Conservation (phyloP, 2,113 vertebrate species). For the Ageneiosus marmoratus region DNA sequence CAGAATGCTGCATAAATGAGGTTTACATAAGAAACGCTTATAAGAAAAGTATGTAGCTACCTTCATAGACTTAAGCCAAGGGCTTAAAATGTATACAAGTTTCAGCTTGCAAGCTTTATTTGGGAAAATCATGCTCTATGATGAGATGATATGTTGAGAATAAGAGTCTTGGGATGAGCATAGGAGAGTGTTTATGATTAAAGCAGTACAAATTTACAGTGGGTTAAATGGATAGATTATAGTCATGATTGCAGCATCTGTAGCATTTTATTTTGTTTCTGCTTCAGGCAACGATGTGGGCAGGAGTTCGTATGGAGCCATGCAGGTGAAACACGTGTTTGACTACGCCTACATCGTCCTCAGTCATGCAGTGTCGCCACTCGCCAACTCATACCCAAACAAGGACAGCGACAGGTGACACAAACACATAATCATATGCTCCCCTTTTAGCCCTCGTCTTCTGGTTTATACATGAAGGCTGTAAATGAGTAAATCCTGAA, state of each 20-base stretch:
- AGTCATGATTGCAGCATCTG: background rate
- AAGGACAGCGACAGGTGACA: slow-evolving; percentile 90
- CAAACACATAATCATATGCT: background rate
- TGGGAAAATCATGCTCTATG: too few relatives aligned
- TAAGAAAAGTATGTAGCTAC: too few relatives aligned
- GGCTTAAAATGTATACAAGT: too few relatives aligned
- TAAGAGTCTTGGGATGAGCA: background rate
- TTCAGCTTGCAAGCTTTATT: too few relatives aligned
- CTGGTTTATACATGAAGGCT: background rate
- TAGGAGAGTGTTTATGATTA: background rate
- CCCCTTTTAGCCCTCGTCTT: background rate
- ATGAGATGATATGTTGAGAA: too few relatives aligned
- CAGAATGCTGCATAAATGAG: too few relatives aligned
- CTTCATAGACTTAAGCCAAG: too few relatives aligned
- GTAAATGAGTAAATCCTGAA: background rate
- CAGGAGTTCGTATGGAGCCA: slow-evolving; percentile 94
- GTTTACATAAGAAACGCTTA: too few relatives aligned
- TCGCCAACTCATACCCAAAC: slow-evolving; percentile 94
- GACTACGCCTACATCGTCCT: slow-evolving; percentile 96
- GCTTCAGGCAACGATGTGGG: slow-evolving; percentile 92
- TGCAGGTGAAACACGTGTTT: slow-evolving; percentile 97
- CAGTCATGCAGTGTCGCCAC: slow-evolving; percentile 91
- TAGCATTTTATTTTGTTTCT: background rate
- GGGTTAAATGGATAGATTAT: background rate
- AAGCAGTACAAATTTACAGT: background rate